Percentiles rank a stretch among this genome's conserved stretches.
Evolutionary conservation across 2,113 vertebrate genomes (phyloP).

Genomic region (Neogobius melanostomus): DNA sequence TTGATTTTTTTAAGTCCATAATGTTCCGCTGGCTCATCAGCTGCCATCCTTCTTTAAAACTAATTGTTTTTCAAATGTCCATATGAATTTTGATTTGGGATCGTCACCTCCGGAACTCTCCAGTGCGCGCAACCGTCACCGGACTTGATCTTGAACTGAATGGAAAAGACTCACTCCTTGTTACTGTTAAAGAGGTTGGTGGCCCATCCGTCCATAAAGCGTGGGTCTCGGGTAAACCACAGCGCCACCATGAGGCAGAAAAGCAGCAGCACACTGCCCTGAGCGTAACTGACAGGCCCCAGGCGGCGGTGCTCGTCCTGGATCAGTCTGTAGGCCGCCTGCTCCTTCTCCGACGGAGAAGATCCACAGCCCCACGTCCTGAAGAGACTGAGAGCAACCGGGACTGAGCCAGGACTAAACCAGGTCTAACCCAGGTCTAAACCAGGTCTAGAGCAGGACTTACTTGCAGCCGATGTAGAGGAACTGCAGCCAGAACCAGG

Average conservation of each 20-base stretch:
- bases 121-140: no score
- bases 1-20: no score
- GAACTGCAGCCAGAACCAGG: slow-evolving; percentile 92
- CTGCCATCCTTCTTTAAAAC: no score
- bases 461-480: slow-evolving; percentile 85
- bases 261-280: slow-evolving; percentile 82
- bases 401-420: not conserved
- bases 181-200: slow-evolving; percentile 77
- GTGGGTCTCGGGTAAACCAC: slow-evolving; percentile 92
- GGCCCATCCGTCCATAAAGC: slow-evolving; percentile 91
- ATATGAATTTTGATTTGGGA: no score
- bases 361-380: slow-evolving; percentile 79
- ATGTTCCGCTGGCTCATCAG: no score
- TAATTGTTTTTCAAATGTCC: no score
- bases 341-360: slow-evolving; percentile 72
- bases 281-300: slow-evolving; percentile 84
- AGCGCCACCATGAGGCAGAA: slow-evolving; percentile 85
- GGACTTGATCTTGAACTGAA: not conserved
- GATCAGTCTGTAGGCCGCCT: slow-evolving; percentile 75
- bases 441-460: slow-evolving; percentile 47
- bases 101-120: no score
- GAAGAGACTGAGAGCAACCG: slow-evolving; percentile 71
- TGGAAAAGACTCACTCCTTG: slow-evolving; percentile 78
- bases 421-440: not conserved
- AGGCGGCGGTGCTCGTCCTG: slow-evolving; percentile 79